Conservation (phyloP, 1,140 invertebrate species). For the Drusus annulatus region DNA sequence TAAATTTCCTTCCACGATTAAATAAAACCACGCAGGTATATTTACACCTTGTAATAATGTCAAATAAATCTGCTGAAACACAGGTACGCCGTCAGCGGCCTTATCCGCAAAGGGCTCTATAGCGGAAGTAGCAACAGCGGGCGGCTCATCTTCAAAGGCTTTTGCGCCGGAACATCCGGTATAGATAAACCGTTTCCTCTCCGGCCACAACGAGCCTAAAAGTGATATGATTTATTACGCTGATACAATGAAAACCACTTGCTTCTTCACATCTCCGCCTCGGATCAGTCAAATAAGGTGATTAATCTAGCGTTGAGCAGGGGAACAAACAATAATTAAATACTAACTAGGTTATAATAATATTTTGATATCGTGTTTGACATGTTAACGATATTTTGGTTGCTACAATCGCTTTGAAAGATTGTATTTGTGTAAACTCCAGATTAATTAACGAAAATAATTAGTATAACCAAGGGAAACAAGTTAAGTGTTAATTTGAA, state of each 20-base stretch:
- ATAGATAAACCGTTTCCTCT: conserved; percentile 35
- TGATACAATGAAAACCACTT: conserved; percentile 3
- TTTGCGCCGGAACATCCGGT: conserved; percentile 27
- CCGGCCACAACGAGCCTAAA: conserved; percentile 4
- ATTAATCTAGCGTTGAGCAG: not conserved
- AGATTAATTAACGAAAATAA: not conserved
- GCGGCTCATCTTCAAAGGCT: conserved; percentile 35
- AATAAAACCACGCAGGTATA: no score
- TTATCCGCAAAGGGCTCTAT: conserved; percentile 13
- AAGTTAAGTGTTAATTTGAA: no score
- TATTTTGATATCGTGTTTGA: not conserved
- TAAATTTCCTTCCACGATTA: no score
- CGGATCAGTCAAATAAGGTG: no score
- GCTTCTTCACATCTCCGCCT: not conserved
- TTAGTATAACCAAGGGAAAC: no score
- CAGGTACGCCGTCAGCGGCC: not conserved
- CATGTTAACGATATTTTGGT: not conserved
- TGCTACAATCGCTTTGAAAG: not conserved
- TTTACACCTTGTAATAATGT: no score
- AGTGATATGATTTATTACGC: conserved; percentile 32
- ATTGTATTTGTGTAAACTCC: not conserved
- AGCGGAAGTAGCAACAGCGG: conserved; percentile 31
- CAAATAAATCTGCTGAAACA: not conserved
- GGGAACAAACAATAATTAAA: not conserved
- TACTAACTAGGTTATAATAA: not conserved